phyloP scores from a whole-genome alignment of 2,797 vertebrate genomes.

The Okamejei kenojei region DNA sequence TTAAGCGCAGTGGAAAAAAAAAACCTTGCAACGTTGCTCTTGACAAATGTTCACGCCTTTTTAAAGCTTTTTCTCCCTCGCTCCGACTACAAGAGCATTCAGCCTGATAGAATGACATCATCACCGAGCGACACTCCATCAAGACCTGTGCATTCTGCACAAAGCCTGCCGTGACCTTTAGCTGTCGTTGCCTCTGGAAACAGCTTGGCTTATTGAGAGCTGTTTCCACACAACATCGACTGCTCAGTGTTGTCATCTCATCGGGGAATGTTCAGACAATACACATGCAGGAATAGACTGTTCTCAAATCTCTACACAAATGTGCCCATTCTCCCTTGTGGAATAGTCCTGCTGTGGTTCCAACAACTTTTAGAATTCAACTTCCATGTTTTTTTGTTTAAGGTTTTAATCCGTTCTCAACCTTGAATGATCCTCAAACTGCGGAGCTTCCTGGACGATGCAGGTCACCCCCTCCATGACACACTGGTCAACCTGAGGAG shows the following conservation, averaged over 20 bases:
- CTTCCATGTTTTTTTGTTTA: neutral
- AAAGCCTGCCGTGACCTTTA: neutral
- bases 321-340: no score
- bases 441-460: no score
- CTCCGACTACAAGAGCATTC: neutral
- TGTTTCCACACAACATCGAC: neutral
- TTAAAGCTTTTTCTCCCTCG: neutral
- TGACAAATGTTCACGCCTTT: neutral
- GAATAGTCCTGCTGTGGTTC: neutral
- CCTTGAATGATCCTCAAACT: no score
- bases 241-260: neutral
- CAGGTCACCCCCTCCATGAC: no score
- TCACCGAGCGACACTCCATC: neutral
- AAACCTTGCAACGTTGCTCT: neutral
- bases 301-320: slow-evolving; percentile 1
- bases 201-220: neutral
- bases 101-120: neutral
- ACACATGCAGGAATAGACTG: neutral
- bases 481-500: no score
- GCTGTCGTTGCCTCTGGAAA: neutral
- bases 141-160: neutral
- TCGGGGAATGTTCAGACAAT: neutral
- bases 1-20: neutral
- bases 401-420: neutral
- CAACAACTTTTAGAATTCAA: neutral